phyloP scores from a whole-genome alignment of 2,888 invertebrate genomes.

The Criorhina ranunculi region DNA sequence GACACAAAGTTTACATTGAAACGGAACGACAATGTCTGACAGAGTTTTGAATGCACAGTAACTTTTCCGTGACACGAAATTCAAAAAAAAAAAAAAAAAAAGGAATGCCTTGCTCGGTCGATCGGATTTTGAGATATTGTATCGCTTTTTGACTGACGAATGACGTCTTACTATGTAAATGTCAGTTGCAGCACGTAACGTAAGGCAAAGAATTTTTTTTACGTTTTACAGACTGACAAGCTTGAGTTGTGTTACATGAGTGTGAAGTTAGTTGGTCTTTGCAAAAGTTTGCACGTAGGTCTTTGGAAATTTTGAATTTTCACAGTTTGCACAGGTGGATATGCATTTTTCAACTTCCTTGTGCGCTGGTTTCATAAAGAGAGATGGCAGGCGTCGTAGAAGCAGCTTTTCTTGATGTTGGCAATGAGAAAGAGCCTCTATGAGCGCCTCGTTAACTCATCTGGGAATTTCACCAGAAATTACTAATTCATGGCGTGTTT shows the following conservation, averaged over 20 bases:
- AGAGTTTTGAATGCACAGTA: conserved; percentile 43
- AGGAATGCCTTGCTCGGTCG: conserved; percentile 16
- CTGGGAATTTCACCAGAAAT: too few species aligned
- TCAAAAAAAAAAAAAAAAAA: conserved; percentile 30
- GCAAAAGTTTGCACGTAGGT: neutral
- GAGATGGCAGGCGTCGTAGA: too few species aligned
- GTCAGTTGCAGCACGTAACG: conserved; percentile 49
- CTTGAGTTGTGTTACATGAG: neutral
- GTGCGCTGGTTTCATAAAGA: too few species aligned
- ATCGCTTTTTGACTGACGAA: conserved; percentile 41
- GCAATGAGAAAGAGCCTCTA: too few species aligned
- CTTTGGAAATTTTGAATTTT: too few species aligned
- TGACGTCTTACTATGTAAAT: conserved; percentile 66
- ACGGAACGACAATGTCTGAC: conserved; percentile 51
- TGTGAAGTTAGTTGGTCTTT: conserved; percentile 18
- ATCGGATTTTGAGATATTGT: conserved; percentile 46
- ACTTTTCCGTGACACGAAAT: conserved; percentile 47
- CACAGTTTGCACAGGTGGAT: too few species aligned
- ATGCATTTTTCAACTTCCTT: too few species aligned
- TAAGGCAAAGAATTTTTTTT: conserved; percentile 7
- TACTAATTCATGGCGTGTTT: too few species aligned
- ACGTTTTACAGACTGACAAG: conserved; percentile 3
- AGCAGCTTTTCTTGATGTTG: too few species aligned
- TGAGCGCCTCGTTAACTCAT: too few species aligned
- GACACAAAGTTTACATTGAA: conserved; percentile 56